A percentile compares a stretch with the other conserved stretches of the same genome.
Conservation (phyloP, 1,140 invertebrate species). For the Cyphomyrmex costatus region DNA sequence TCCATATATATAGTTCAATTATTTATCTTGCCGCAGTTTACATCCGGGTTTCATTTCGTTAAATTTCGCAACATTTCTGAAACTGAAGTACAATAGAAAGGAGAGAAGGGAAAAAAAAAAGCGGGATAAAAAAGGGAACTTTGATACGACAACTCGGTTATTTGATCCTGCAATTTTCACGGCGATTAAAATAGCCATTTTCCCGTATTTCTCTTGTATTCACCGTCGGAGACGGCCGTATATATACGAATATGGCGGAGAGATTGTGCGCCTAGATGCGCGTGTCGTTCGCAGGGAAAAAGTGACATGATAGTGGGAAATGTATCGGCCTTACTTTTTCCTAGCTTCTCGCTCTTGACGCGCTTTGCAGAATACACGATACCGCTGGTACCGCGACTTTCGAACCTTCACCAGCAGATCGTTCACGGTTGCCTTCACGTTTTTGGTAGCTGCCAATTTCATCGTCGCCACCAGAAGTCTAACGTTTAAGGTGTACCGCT, state of each 20-base stretch:
- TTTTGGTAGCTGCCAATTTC: slow-evolving; percentile 54
- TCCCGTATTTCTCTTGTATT: background rate
- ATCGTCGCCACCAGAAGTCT: slow-evolving; percentile 60
- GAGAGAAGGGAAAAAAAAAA: background rate
- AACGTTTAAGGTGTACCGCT: slow-evolving; percentile 22
- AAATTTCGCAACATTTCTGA: background rate
- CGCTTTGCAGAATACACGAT: slow-evolving; percentile 80
- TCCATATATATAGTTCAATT: background rate
- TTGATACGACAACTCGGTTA: background rate
- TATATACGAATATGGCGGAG: background rate
- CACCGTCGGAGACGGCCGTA: background rate
- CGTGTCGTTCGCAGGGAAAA: slow-evolving; percentile 52
- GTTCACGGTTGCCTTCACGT: slow-evolving; percentile 61
- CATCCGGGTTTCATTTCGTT: background rate
- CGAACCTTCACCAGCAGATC: slow-evolving; percentile 70
- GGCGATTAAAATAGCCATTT: background rate
- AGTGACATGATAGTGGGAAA: slow-evolving; percentile 52
- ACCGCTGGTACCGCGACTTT: slow-evolving; percentile 81
- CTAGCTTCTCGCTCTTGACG: slow-evolving; percentile 73
- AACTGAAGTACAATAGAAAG: too few species aligned
- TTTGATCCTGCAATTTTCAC: background rate
- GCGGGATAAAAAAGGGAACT: background rate
- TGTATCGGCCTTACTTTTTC: slow-evolving; percentile 76
- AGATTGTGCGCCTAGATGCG: slow-evolving; percentile 46
- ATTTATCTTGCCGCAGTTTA: background rate